Conservation (phyloP, 1,140 invertebrate species). For the Ganaspis sp. region DNA sequence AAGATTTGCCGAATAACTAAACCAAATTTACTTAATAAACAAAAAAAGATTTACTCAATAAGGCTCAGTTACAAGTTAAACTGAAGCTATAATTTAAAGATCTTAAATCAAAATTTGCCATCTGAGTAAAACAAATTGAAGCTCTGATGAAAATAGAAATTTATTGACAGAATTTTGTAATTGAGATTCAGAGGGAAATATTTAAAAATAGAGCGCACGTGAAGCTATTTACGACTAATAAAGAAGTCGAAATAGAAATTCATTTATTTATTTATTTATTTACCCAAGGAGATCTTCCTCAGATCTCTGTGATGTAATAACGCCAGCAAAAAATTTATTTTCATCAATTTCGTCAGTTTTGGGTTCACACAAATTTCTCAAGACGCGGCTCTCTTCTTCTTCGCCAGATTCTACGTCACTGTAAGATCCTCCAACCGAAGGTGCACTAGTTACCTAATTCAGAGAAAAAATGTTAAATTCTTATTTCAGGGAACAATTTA, state of each 20-base stretch:
- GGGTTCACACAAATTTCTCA: slow-evolving; percentile 45
- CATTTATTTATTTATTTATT: slow-evolving; percentile 34
- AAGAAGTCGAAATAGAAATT: background rate
- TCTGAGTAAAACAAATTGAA: too few relatives aligned
- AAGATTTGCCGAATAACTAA: too few relatives aligned
- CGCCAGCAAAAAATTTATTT: slow-evolving; percentile 67
- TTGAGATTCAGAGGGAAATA: background rate
- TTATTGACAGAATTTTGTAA: background rate
- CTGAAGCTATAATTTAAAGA: background rate
- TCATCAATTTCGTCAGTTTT: slow-evolving; percentile 65
- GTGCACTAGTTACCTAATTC: slow-evolving; percentile 63
- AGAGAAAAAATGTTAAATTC: slow-evolving; percentile 34
- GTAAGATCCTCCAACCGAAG: slow-evolving; percentile 57
- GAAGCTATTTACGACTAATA: background rate
- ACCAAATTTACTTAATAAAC: too few relatives aligned
- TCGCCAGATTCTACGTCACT: slow-evolving; percentile 67
- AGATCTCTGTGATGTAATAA: slow-evolving; percentile 66
- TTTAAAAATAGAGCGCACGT: background rate
- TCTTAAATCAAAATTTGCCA: too few relatives aligned
- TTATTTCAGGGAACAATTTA: background rate
- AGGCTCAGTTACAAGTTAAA: slow-evolving; percentile 3
- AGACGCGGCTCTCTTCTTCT: slow-evolving; percentile 56
- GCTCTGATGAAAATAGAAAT: too few relatives aligned
- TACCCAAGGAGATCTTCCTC: slow-evolving; percentile 66
- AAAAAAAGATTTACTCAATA: too few relatives aligned